Evolutionary conservation across 92 coral and sea anemone species (phyloP), one percentile per base, ranked within the genome.

Genomic region (Siderastrea radians): DNA sequence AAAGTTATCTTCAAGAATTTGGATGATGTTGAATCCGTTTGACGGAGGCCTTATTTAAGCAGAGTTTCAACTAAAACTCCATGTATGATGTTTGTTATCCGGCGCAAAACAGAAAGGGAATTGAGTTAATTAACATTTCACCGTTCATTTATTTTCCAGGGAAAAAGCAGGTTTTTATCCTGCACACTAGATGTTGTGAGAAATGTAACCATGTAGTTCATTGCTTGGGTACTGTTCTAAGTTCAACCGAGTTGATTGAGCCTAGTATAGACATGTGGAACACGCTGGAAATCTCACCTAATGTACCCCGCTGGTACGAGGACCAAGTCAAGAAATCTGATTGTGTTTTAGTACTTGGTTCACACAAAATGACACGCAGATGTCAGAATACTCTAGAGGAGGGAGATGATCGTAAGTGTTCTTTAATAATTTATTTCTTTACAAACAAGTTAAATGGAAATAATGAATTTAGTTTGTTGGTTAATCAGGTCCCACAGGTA

Each of bases 131-230:
- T 12, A 66, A 7, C 6, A 5, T 15, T 66, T 16, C 72, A 12
- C 46, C 7, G 6, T 66, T 80, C 0, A 11, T 6, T 7, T 43
- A 67, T 55, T 53, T 58, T 77, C 54, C 78, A 85, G 89, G 79
- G 17, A 85, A 85, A 73, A 75, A n/a, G 15, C 49, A 91, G 51
- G 95, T 95, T 44, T 93, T 93, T 81, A 78, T 95, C 16, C 86
- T 93, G 90, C 93, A 91, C 84, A 85, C 96, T 19, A 91, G 87
- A 26, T 95, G 98, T 66, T 95, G 98, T 78, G 93, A 95, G 9
- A 87, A 87, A 86, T 95, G 98, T 68, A 72, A 77, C 74, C 90
- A 92, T 91, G 96, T 92, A 14, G 80, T 93, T 51, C 94, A 91
- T 63, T 92, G 96, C 64, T 87, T 95, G 11, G 96, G 95, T 17